Conservation (phyloP, 1,140 invertebrate species). For the Lutraria rhynchaena region DNA sequence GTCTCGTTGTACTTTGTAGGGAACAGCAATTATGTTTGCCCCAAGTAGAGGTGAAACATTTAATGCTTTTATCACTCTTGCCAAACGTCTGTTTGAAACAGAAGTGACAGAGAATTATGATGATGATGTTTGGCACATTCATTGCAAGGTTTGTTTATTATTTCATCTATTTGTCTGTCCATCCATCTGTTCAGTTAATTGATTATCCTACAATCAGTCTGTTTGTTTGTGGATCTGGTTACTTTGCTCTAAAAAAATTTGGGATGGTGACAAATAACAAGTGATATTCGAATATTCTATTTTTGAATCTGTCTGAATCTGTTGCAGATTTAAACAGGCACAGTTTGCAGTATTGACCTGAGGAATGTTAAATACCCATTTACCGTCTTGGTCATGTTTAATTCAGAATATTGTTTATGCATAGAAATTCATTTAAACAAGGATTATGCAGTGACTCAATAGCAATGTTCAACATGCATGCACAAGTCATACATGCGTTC, state of each 20-base stretch:
- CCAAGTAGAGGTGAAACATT: constrained; percentile 89
- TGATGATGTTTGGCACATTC: constrained; percentile 69
- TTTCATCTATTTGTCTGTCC: not conserved
- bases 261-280: not conserved
- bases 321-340: no score
- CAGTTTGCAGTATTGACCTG: no score
- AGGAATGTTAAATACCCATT: no score
- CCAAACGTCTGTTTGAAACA: constrained; percentile 65
- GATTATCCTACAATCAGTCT: not conserved
- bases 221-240: not conserved
- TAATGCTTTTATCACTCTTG: constrained; percentile 86
- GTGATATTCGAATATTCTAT: not conserved
- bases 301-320: not conserved
- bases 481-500: not conserved
- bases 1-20: constrained; percentile 77
- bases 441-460: not conserved
- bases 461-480: not conserved
- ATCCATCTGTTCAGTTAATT: not conserved
- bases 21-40: constrained; percentile 89
- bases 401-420: not conserved
- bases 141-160: constrained; percentile 66
- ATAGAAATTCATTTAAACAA: constrained; percentile 1
- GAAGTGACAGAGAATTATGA: constrained; percentile 71
- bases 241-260: not conserved
- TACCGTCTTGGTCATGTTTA: no score